Percentiles rank a stretch among this genome's conserved stretches.
Conservation (phyloP, 2,888 invertebrate genomes). For the Papilio gigon region DNA sequence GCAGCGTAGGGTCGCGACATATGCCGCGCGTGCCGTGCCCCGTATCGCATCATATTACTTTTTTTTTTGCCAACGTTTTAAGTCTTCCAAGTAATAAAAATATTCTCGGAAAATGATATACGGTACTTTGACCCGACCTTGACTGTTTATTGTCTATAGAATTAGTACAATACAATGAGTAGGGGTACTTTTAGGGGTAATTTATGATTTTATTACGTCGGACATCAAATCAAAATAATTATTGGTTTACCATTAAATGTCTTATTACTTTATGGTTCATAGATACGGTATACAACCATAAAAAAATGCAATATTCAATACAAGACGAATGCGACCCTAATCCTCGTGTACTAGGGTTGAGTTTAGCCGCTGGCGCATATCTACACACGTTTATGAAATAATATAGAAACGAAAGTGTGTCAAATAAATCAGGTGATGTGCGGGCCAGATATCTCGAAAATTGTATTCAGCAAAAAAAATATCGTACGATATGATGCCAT, state of each 20-base stretch:
- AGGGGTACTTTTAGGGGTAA: not conserved
- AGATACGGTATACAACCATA: too few species aligned
- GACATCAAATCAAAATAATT: not conserved
- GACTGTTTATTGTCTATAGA: constrained; percentile 30
- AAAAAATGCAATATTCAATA: too few species aligned
- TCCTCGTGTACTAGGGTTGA: too few species aligned
- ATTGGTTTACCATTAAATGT: too few species aligned
- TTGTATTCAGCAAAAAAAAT: constrained; percentile 37
- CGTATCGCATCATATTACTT: constrained; percentile 53
- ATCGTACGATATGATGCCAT: constrained; percentile 43
- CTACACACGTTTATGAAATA: constrained; percentile 2
- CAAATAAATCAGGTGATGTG: constrained; percentile 50
- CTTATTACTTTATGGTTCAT: too few species aligned
- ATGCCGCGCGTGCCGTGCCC: constrained; percentile 62
- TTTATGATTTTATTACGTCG: not conserved
- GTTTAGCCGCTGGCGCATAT: too few species aligned
- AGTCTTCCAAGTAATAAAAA: constrained; percentile 36
- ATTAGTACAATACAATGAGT: not conserved
- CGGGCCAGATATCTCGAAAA: constrained; percentile 40
- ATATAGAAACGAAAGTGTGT: constrained; percentile 41
- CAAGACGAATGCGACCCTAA: too few species aligned
- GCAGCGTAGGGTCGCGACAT: constrained; percentile 58
- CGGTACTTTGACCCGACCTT: constrained; percentile 40
- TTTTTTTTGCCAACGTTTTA: constrained; percentile 46
- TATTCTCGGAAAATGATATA: constrained; percentile 26